Base-by-base conservation (phyloP, 2,888 invertebrate species). In the Galerucella nymphaeae region DNA sequence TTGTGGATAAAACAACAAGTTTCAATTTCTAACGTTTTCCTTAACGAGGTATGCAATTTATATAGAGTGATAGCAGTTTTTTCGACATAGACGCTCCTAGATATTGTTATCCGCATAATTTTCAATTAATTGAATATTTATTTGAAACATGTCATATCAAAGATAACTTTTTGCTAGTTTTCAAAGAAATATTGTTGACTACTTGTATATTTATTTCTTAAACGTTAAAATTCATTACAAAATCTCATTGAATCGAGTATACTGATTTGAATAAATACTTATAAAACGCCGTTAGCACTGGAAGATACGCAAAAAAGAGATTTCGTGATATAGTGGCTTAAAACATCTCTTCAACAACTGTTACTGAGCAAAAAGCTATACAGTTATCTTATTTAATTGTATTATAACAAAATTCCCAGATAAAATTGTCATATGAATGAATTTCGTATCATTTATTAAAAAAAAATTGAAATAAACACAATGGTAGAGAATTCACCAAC, bases 381-480 rank as follows among this genome's bases (percentile, higher is more conserved):
- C 61, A 62, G 61, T 62, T 62, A 62, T 38, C n/a, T 16, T 42
- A 42, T 41, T 62, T 62, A 62, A 62, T 42, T 62, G 61, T 62
- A 62, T 11, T 41, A 62, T 62, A 61, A 58, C 30, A 14, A 58
- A 30, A 58, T n/a, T 30, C 14, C 23, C 14, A 14, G 23, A 57
- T 55, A 23, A 20, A 58, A 8, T 11, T 16, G 6, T 53, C 14
- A 2, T 23, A 23, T 58, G 13, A n/a, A 53, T 53, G 16, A n/a
- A 16, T 16, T 57, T 2, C 55, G 11, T 2, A 53, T 53, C 9
- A 2, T 53, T 16, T 53, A n/a, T 53, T 13, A 18, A 14, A 11
- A 16, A 53, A 53, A 16, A 53, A 11, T 42, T 42, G 2, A 42
- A 13, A 42, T 42, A 13, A 10, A 11, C 13, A n/a, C n/a, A n/a